Percentiles rank a stretch among this genome's conserved stretches.
Evolutionary conservation across 2,113 vertebrate species (phyloP).

Genomic region (pig (Sus scrofa)): T2T-Sscrofa CM000827.6:106143501-106144000

Average conservation of each 20-base stretch:
- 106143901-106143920: not conserved
- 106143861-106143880: conserved; percentile 18
- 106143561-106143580: not conserved
- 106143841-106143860: not conserved
- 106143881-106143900: not conserved
- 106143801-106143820: not conserved
- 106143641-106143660: not conserved
- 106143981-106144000: conserved; percentile 75
- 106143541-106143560: not conserved
- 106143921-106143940: conserved; percentile 56
- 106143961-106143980: conserved; percentile 60
- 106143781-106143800: not conserved
- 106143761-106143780: not conserved
- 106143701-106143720: not conserved
- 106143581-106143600: not conserved
- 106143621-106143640: not conserved
- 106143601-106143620: not conserved
- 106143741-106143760: not conserved
- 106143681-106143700: not conserved
- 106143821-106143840: not conserved
- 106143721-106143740: not conserved
- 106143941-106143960: conserved; percentile 38
- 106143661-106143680: not conserved
- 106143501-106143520: not conserved
- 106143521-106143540: not conserved